These are phyloP conservation scores for Bugula neritina DNA, from an alignment of 2,888 invertebrate genomes.

Conservation along the genomic window DNA sequence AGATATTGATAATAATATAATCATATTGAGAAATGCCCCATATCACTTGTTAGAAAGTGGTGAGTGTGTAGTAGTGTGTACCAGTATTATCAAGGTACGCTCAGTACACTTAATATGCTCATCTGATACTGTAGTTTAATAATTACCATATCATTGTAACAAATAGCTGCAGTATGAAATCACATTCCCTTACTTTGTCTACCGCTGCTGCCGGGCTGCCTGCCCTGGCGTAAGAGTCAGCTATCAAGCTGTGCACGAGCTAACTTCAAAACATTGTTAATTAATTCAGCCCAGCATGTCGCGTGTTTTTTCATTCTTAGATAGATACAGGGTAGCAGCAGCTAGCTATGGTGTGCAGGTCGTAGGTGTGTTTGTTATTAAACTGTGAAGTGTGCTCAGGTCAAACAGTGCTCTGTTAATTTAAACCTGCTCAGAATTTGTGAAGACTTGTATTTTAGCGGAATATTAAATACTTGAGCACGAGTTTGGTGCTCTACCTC, in stretches of 20 bases:
- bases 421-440: too few relatives aligned
- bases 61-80: too few relatives aligned
- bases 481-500: too few relatives aligned
- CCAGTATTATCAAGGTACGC: not conserved
- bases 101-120: not conserved
- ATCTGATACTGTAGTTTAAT: not conserved
- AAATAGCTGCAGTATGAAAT: not conserved
- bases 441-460: too few relatives aligned
- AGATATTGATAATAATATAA: too few relatives aligned
- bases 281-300: conserved; percentile 13
- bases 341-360: too few relatives aligned
- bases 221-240: not conserved
- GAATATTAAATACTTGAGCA: too few relatives aligned
- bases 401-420: not conserved
- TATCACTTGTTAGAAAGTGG: too few relatives aligned
- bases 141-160: not conserved
- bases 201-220: not conserved
- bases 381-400: not conserved
- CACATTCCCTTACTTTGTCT: not conserved
- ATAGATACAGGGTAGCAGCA: conserved; percentile 7
- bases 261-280: not conserved
- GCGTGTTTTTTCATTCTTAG: conserved; percentile 8
- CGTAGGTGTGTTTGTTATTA: conserved; percentile 15
- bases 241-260: conserved; percentile 4
- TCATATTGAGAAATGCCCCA: too few relatives aligned